Percentiles rank a stretch among this genome's conserved stretches.
Evolutionary conservation across 2,888 invertebrate genomes (phyloP).

Genomic region (Cremastinae sp.): DNA sequence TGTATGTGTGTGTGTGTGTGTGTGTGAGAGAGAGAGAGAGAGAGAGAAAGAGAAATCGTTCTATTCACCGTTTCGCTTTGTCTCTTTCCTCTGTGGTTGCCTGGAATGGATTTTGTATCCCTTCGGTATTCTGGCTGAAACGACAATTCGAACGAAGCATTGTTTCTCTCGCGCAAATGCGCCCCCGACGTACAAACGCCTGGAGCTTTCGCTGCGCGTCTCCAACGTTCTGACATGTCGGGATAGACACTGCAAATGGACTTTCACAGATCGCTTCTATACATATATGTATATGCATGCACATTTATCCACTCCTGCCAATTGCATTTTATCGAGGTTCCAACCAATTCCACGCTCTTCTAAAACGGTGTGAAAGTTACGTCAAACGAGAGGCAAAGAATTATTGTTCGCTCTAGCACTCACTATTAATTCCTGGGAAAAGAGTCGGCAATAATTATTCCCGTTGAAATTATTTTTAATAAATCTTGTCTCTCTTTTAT

Average conservation of each 20-base stretch:
- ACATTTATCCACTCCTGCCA: not conserved
- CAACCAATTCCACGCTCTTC: no score
- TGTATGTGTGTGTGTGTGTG: no score
- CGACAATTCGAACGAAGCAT: conserved; percentile 51
- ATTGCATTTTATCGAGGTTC: no score
- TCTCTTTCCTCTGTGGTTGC: not conserved
- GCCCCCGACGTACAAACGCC: conserved; percentile 18
- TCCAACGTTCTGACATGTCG: conserved; percentile 3
- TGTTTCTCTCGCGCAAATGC: conserved; percentile 38
- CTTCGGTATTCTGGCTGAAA: conserved; percentile 19
- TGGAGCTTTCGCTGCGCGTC: conserved; percentile 1
- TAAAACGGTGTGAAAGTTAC: no score
- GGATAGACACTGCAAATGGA: conserved; percentile 12
- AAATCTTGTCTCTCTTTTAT: no score
- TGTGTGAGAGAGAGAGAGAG: no score
- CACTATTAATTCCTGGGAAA: no score
- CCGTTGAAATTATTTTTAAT: no score
- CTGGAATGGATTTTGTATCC: conserved; percentile 18
- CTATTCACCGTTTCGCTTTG: conserved; percentile 2
- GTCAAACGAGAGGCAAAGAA: no score
- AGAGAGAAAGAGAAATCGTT: no score
- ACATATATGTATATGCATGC: conserved; percentile 1
- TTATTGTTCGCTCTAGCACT: no score
- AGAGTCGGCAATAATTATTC: no score
- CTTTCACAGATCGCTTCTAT: not conserved